Evolutionary conservation across 1,140 invertebrate genomes (phyloP), one percentile per base, ranked within the genome.

Genomic region (Panagrolaimus sp.): DNA sequence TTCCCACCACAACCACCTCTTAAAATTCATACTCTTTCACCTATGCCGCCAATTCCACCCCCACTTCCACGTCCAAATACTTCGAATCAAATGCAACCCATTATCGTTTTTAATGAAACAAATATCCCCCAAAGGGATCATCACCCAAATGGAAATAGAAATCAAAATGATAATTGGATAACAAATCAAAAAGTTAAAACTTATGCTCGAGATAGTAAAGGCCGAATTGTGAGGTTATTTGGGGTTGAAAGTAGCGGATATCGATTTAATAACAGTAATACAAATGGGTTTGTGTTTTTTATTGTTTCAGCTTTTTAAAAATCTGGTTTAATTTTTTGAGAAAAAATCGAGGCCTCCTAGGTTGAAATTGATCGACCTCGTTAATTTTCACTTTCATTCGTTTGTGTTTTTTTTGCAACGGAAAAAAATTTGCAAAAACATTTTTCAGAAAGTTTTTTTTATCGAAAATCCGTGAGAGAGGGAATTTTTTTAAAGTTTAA

Each of bases 241-340:
- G 63, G 63, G 10, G 63, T 64, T 32, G 63, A 64, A 64, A 24
- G 17, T 43, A 64, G 63, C 28, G 63, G 63, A 43, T 64, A 64
- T 64, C 17, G 63, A 12, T 64, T 28, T 17, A 64, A 64, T n/a
- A 17, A 64, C 17, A 58, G 21, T 0, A 58, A 58, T 17, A 58
- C 52, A n/a, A 58, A 58, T 58, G 52, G 52, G 52, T 58, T 38
- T 7, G 32, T 38, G n/a, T 38, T 38, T 38, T 38, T 38, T 38
- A 38, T 38, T 4, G 2, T 2, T 38, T n/a, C n/a, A n/a, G n/a
- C n/a, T n/a, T n/a, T n/a, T 38, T 38, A 38, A 38, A 38, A 38
- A 38, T 38, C 32, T 38, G 2, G 32, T 38, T 38, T 38, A 4
- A 38, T 38, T 38, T 38, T 38, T 38, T 38, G 32, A 38, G 32